phyloP scores from a whole-genome alignment of 2,797 vertebrate species.

The Urophycis tenuis region DNA sequence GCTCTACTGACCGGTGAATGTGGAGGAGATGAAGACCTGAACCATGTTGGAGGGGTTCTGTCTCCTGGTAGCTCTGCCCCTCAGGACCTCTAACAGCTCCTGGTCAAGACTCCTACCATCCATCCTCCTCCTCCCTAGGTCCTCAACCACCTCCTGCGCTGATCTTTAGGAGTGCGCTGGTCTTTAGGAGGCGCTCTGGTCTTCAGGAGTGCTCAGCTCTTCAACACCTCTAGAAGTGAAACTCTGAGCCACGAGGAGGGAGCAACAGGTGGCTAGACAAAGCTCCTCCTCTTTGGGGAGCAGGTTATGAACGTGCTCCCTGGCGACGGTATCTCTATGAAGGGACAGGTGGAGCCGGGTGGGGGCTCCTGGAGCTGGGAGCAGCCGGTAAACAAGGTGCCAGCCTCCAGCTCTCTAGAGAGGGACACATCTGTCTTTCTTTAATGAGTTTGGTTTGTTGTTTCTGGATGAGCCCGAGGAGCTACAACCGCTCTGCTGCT shows the following conservation, averaged over 20 bases:
- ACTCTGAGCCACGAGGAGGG: not conserved
- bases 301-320: not conserved
- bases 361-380: not conserved
- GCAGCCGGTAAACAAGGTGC: not conserved
- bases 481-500: not conserved
- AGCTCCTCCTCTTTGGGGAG: not conserved
- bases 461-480: not conserved
- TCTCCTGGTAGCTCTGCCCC: slow-evolving; percentile 48
- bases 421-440: not conserved
- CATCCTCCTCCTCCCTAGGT: slow-evolving; percentile 2
- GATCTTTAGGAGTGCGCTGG: not conserved
- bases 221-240: not conserved
- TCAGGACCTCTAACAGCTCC: slow-evolving; percentile 53
- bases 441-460: not conserved
- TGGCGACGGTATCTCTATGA: not conserved
- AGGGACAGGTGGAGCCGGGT: not conserved
- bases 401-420: not conserved
- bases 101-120: not conserved
- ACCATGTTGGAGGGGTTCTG: slow-evolving; percentile 59
- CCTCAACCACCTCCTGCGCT: not conserved
- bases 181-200: not conserved
- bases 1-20: slow-evolving; percentile 67
- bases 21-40: slow-evolving; percentile 73
- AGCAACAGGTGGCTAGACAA: not conserved
- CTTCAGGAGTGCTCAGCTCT: not conserved